Conservation (phyloP, 2,113 vertebrate species). For the Thinocorus orbignyianus region DNA sequence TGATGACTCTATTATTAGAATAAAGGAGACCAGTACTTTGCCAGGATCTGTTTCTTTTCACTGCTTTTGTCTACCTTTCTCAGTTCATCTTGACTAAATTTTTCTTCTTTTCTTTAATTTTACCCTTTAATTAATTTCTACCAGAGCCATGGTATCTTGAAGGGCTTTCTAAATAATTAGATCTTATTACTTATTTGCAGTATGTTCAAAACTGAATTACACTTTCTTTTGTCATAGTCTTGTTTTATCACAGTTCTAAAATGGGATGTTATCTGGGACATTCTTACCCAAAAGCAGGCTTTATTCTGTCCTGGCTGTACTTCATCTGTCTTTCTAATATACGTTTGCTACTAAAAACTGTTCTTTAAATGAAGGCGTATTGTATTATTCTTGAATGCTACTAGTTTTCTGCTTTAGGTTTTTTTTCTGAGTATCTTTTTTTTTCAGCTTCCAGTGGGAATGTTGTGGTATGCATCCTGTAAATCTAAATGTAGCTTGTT, state of each 20-base stretch:
- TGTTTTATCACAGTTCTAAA: neutral
- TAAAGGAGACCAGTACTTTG: neutral
- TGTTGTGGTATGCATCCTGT: neutral
- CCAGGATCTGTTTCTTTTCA: neutral
- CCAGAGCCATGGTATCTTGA: neutral
- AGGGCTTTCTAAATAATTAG: neutral
- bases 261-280: neutral
- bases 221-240: neutral
- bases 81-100: neutral
- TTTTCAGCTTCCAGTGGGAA: neutral
- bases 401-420: neutral
- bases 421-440: neutral
- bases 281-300: neutral
- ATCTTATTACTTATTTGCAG: neutral
- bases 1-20: conserved; percentile 44
- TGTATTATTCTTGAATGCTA: neutral
- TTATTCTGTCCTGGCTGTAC: neutral
- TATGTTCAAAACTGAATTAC: neutral
- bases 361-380: neutral
- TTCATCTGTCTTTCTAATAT: neutral
- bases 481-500: neutral
- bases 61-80: neutral
- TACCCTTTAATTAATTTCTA: neutral
- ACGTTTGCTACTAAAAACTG: neutral
- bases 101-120: neutral